Conservation (phyloP, 2,113 vertebrate species). For the Carollia perspicillata region DNA sequence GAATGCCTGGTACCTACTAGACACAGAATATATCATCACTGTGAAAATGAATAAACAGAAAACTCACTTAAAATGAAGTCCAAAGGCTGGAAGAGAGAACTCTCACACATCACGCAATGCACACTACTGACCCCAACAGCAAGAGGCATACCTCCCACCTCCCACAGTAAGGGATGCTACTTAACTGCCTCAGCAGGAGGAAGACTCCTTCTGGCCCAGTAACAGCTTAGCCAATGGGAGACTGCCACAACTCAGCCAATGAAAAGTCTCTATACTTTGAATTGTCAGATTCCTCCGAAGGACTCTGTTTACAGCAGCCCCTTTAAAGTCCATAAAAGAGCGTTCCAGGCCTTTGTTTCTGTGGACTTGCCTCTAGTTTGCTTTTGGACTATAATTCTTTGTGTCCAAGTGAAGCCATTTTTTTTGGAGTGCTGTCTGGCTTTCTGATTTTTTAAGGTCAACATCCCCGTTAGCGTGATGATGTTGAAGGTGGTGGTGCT, state of each 20-base stretch:
- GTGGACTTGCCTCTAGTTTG: neutral
- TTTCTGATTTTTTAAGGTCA: neutral
- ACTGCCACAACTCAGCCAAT: neutral
- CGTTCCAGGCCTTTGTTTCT: neutral
- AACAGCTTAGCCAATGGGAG: neutral
- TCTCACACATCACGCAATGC: neutral
- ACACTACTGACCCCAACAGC: neutral
- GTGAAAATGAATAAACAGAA: neutral
- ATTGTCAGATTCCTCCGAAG: neutral
- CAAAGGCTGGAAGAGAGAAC: neutral
- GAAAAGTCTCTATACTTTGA: neutral
- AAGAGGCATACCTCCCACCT: neutral
- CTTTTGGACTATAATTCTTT: neutral
- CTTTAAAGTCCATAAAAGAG: neutral
- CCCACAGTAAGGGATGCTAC: neutral
- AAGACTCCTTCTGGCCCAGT: neutral
- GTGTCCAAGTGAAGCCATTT: neutral
- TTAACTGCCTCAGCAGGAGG: neutral
- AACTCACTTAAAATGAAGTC: neutral
- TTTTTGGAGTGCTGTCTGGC: neutral
- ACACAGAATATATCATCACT: neutral
- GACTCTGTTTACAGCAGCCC: neutral
- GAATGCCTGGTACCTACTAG: neutral
- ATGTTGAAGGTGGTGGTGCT: neutral
- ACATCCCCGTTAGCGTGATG: accelerated